phyloP scores from a whole-genome alignment of 2,113 vertebrate genomes.

The Proteles cristata region DNA sequence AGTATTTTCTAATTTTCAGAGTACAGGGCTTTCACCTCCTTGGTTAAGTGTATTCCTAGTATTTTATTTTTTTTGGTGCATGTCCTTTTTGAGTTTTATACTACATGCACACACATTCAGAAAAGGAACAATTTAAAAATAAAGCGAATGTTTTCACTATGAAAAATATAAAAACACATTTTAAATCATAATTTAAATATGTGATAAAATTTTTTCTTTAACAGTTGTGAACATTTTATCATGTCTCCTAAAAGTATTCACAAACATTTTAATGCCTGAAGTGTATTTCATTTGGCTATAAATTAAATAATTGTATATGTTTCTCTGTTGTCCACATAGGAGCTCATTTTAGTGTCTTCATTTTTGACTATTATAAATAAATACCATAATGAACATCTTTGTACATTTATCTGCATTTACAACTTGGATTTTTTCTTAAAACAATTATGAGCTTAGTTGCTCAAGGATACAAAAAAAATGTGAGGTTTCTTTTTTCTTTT shows the following conservation, averaged over 20 bases:
- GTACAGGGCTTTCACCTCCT: neutral
- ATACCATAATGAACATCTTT: neutral
- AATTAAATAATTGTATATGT: neutral
- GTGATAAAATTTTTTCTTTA: neutral
- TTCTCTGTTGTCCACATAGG: neutral
- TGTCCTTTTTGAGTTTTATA: neutral
- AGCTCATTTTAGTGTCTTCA: neutral
- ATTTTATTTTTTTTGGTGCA: neutral
- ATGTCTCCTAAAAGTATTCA: neutral
- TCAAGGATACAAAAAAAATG: neutral
- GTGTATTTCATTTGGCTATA: neutral
- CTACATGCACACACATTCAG: neutral
- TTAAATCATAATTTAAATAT: neutral
- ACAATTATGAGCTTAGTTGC: neutral
- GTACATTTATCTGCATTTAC: neutral
- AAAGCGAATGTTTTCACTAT: neutral
- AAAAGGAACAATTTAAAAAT: neutral
- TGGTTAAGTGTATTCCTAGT: neutral
- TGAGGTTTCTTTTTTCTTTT: no score
- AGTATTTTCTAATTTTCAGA: neutral
- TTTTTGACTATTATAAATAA: neutral
- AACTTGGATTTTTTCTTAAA: slow-evolving; percentile 14
- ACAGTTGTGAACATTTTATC: neutral
- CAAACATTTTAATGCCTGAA: neutral
- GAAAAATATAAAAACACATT: neutral